Evolutionary conservation across 2,113 vertebrate species (phyloP), one percentile per base, ranked within the genome.

Genomic region (Electrona antarctica): DNA sequence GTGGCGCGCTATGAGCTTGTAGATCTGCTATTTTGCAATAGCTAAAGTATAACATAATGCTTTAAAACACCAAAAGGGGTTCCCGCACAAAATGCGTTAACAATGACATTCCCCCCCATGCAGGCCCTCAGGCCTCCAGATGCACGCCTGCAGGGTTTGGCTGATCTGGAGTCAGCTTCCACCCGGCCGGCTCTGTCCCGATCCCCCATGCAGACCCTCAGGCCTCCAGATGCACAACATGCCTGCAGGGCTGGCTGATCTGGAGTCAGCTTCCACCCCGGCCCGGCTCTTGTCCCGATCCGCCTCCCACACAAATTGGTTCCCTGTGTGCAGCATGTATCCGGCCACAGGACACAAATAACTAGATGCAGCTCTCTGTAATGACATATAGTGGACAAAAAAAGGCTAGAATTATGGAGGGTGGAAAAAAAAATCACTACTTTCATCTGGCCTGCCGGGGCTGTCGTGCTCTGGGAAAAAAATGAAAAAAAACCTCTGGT

Each of bases 281-380:
- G 48, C 76, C 83, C 77, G 82, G 83, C 78, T 80, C 83, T 64
- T 84, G 84, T 79, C 81, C 85, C 64, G 82, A 85, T 82, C 73
- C 76, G 72, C 86, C 86, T 89, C 85, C 86, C 85, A 83, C 82
- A 86, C 83, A 90, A 89, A 92, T 91, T 84, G 90, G 85, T 91
- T 90, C 87, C 85, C 84, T 91, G 81, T 91, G 87, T 88, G 85
- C 82, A 21, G 74, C 82, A 85, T 88, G 84, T 83, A 91, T 93
- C 87, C 90, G 91, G 90, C 92, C 91, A 83, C 90, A 90, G 87
- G 89, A 91, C 88, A 90, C 89, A 92, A 91, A 93, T 91, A 91
- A 92, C 89, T 88, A 85, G 78, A 90, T 90, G 78, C 87, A 91
- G 89, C 74, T 90, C 89, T 80, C 82, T 79, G 77, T 92, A 93